These are phyloP conservation scores for Ictidomys tridecemlineatus DNA, from an alignment of 2,113 vertebrate genomes.

Conservation along the genomic window DNA sequence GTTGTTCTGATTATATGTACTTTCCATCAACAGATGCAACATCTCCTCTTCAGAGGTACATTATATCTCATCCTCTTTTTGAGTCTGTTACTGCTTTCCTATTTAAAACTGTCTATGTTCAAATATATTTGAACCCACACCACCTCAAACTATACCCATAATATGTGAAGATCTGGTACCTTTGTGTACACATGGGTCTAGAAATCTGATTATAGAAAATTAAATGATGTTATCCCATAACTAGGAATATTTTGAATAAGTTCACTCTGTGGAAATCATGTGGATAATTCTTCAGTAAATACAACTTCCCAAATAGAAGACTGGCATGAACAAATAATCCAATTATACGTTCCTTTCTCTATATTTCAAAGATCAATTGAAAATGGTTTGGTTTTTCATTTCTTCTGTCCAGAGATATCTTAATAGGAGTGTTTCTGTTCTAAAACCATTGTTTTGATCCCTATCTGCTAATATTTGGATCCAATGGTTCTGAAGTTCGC, in stretches of 20 bases:
- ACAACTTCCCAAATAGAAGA: background rate
- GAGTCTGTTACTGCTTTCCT: background rate
- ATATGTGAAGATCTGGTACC: background rate
- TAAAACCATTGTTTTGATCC: background rate
- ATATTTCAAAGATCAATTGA: background rate
- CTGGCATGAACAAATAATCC: background rate
- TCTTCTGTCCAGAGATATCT: background rate
- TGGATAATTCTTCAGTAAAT: background rate
- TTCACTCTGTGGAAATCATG: background rate
- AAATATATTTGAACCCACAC: background rate
- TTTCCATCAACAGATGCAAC: background rate
- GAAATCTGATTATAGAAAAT: conserved; percentile 8
- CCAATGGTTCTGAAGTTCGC: background rate
- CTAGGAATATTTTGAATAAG: background rate
- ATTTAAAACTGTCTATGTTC: background rate
- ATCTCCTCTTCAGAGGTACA: background rate
- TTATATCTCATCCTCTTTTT: background rate
- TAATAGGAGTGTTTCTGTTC: background rate
- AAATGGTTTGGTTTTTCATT: background rate
- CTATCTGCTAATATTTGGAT: background rate
- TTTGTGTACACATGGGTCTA: background rate
- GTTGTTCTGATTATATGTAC: background rate
- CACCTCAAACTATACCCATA: background rate
- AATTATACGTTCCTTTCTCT: background rate
- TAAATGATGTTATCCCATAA: background rate